These are phyloP conservation scores for Hypotaenidia okinawae DNA, from an alignment of 2,797 vertebrate genomes.

Conservation along the genomic window DNA sequence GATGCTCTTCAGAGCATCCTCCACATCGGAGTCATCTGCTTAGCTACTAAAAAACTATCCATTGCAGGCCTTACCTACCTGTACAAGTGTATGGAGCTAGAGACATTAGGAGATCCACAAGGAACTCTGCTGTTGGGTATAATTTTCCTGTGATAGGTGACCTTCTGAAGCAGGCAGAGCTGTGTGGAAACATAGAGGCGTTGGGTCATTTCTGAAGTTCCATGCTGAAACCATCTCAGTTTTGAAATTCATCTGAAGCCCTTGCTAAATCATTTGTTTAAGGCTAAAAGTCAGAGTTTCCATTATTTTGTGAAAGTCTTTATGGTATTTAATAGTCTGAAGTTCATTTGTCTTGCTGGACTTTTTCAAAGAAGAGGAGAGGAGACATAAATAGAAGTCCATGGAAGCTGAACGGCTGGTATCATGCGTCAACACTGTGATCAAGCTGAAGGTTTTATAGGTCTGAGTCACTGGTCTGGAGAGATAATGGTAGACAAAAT, in stretches of 20 bases:
- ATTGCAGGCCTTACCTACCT: neutral
- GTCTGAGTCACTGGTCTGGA: slow-evolving; percentile 48
- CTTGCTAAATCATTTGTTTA: neutral
- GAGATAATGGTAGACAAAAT: slow-evolving; percentile 58
- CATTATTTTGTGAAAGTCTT: neutral
- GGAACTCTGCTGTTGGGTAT: neutral
- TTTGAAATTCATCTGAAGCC: neutral
- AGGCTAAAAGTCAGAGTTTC: neutral
- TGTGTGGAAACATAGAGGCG: neutral
- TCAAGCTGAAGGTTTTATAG: slow-evolving; percentile 20
- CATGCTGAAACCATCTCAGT: neutral
- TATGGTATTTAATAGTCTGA: neutral
- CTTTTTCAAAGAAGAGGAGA: neutral
- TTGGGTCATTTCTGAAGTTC: neutral
- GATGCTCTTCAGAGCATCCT: neutral
- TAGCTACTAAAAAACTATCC: neutral
- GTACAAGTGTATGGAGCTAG: neutral
- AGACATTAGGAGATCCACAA: neutral
- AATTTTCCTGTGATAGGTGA: neutral
- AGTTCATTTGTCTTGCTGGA: neutral
- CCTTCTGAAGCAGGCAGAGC: neutral
- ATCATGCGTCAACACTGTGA: neutral
- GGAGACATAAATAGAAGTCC: neutral
- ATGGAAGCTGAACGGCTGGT: neutral
- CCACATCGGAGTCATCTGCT: neutral